A percentile compares a stretch with the other conserved stretches of the same genome.
Evolutionary conservation across 2,888 invertebrate species (phyloP).

Genomic region (Drepanosiphum platanoidis): DNA sequence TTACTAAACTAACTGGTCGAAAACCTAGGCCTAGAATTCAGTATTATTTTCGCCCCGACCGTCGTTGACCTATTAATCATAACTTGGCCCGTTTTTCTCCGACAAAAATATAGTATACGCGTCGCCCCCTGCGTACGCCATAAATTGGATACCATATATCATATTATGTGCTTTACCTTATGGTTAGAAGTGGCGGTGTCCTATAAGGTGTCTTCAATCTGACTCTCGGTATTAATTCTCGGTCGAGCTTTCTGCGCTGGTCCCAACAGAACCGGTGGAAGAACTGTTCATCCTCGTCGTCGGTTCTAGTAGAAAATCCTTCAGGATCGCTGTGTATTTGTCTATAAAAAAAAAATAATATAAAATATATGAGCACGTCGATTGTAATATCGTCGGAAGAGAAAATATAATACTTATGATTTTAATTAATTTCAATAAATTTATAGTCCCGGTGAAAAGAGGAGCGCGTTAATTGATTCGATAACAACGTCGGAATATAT

Average conservation of each 20-base stretch:
- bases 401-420: too few relatives aligned
- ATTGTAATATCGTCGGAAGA: too few relatives aligned
- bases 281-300: constrained; percentile 56
- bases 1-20: too few relatives aligned
- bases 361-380: too few relatives aligned
- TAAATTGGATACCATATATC: background rate
- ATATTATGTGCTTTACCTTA: constrained; percentile 18
- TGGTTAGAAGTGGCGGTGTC: constrained; percentile 53
- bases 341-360: background rate
- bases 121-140: background rate
- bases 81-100: background rate
- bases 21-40: too few relatives aligned
- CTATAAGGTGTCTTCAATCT: constrained; percentile 53
- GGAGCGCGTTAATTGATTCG: too few relatives aligned
- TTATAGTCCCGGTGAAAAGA: too few relatives aligned
- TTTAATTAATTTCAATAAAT: too few relatives aligned
- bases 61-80: background rate
- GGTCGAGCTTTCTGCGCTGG: constrained; percentile 33
- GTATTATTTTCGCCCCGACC: background rate
- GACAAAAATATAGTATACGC: background rate
- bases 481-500: too few relatives aligned
- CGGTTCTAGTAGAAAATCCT: constrained; percentile 34
- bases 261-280: constrained; percentile 59
- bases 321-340: constrained; percentile 37
- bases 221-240: constrained; percentile 57